Conservation (phyloP, 2,113 vertebrate species). For the Mustela nigripes region DNA sequence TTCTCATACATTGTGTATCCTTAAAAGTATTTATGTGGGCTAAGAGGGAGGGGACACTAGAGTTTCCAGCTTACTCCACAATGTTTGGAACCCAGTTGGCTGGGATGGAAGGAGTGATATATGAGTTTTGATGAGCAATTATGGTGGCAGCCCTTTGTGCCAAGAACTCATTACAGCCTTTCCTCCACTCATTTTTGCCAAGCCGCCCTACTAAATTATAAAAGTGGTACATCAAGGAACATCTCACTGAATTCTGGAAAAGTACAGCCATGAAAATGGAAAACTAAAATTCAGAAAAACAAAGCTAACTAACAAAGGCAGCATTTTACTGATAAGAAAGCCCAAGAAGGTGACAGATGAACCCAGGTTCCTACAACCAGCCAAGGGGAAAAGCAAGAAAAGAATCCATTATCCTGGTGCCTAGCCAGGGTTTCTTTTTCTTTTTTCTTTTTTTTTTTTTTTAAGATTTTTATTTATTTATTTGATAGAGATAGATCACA, state of each 20-base stretch:
- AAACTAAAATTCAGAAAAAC: background rate
- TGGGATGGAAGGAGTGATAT: background rate
- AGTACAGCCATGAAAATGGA: background rate
- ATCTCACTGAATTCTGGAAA: slow-evolving; percentile 6
- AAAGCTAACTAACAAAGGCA: background rate
- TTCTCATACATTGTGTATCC: background rate
- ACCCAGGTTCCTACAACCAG: background rate
- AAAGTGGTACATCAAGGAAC: background rate
- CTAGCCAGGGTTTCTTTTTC: background rate
- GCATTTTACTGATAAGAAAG: background rate
- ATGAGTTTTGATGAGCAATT: background rate
- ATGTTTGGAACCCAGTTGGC: background rate
- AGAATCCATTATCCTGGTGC: background rate
- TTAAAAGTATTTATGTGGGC: background rate
- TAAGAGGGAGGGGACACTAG: background rate
- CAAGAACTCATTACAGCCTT: background rate
- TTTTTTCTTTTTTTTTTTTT: too few species aligned
- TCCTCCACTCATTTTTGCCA: background rate
- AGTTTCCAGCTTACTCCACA: background rate
- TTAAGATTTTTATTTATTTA: too few species aligned
- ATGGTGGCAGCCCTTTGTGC: background rate
- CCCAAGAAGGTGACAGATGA: background rate
- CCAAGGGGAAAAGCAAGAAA: background rate
- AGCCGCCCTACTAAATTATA: background rate
- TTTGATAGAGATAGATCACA: too few species aligned